Evolutionary conservation across 2,113 vertebrate genomes (phyloP).

Genomic region (Tiliqua scincoides): DNA sequence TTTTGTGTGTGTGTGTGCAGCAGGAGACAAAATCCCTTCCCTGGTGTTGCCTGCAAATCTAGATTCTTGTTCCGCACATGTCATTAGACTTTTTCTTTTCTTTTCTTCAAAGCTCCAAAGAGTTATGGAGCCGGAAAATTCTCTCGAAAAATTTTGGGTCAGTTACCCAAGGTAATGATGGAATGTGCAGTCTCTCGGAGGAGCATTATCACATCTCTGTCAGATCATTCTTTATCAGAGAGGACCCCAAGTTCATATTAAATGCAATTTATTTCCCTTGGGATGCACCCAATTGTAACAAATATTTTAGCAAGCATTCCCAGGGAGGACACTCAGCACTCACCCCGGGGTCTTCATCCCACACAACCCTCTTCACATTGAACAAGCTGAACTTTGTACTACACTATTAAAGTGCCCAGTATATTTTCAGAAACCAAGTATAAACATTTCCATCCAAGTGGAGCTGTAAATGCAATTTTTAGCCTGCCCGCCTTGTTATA

Average conservation of each 20-base stretch:
- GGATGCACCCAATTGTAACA: conserved; percentile 48
- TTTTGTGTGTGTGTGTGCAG: neutral
- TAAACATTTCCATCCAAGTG: conserved; percentile 41
- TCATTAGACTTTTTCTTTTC: too few relatives aligned
- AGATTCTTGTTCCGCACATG: neutral
- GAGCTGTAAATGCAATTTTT: conserved; percentile 38
- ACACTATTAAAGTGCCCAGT: conserved; percentile 30
- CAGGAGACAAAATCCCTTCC: neutral
- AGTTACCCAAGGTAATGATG: conserved; percentile 6
- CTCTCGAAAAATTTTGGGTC: neutral
- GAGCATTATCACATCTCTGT: conserved; percentile 29
- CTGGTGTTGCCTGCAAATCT: neutral
- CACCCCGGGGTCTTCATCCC: conserved; percentile 48
- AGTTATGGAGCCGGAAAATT: neutral
- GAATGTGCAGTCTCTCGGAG: neutral
- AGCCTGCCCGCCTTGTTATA: conserved; percentile 9
- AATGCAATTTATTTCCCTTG: conserved; percentile 40
- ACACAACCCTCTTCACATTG: conserved; percentile 32
- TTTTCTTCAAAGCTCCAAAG: neutral
- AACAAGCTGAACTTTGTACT: conserved; percentile 54
- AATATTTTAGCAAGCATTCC: conserved; percentile 43
- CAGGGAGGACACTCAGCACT: conserved; percentile 25
- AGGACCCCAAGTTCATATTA: conserved; percentile 21
- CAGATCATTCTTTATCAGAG: conserved; percentile 27
- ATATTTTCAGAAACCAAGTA: conserved; percentile 49